These are phyloP conservation scores for Molossus alvarezi DNA, from an alignment of 2,797 vertebrate genomes.

Conservation along the genomic window DNA sequence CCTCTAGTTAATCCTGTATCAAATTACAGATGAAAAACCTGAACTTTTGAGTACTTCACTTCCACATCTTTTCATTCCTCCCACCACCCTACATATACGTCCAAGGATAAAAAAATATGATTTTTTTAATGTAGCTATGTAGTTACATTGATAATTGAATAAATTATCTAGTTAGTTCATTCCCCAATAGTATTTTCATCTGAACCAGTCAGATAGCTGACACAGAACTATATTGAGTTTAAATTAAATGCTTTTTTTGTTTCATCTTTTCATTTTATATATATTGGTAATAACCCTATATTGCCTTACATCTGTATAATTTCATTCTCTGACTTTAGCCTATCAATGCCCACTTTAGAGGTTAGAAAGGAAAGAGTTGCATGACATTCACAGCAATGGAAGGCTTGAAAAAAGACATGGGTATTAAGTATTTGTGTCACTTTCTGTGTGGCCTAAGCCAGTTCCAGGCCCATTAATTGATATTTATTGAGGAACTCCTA, in stretches of 20 bases:
- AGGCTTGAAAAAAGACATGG: slow-evolving; percentile 29
- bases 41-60: slow-evolving; percentile 13
- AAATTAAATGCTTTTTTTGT: background rate
- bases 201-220: slow-evolving; percentile 47
- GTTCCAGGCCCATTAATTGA: background rate
- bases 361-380: slow-evolving; percentile 1
- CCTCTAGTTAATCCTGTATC: background rate
- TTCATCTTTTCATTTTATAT: slow-evolving; percentile 37
- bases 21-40: slow-evolving; percentile 32
- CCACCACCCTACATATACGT: background rate
- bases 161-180: slow-evolving; percentile 3
- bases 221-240: background rate
- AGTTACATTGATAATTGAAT: slow-evolving; percentile 31
- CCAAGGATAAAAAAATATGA: background rate
- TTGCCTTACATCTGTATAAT: background rate
- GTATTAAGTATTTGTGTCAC: slow-evolving; percentile 23
- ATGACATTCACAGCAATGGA: background rate
- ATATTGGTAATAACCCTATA: background rate
- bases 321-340: slow-evolving; percentile 6
- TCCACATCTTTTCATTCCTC: background rate
- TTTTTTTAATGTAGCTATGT: slow-evolving; percentile 1
- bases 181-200: slow-evolving; percentile 8
- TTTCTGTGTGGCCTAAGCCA: slow-evolving; percentile 29
- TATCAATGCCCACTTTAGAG: slow-evolving; percentile 22
- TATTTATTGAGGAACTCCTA: background rate